Conservation (phyloP, 2,113 vertebrate species). For the Proteles cristata region DNA sequence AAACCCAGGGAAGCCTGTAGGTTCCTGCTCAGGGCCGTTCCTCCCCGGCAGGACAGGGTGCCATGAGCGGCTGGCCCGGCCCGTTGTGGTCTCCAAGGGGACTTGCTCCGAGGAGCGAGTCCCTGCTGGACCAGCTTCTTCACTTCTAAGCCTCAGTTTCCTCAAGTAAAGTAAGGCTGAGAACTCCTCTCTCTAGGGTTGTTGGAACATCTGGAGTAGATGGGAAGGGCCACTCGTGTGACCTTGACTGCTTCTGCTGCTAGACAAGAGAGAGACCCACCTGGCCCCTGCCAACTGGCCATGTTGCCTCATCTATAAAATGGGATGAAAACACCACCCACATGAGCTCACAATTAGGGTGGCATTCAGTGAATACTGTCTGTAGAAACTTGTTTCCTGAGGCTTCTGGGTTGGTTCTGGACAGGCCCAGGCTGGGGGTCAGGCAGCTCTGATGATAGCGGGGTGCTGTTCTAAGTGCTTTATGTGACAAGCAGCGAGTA, state of each 20-base stretch:
- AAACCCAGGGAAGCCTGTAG: neutral
- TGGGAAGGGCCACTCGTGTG: neutral
- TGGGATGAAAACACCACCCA: neutral
- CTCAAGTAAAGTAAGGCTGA: neutral
- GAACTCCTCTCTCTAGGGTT: neutral
- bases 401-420: neutral
- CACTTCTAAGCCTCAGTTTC: neutral
- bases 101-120: neutral
- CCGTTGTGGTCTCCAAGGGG: neutral
- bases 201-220: accelerated
- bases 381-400: neutral
- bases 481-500: neutral
- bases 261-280: neutral
- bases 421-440: neutral
- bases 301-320: neutral
- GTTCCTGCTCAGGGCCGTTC: neutral
- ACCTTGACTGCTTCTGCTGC: neutral
- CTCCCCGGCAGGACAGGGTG: neutral
- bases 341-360: neutral
- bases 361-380: neutral
- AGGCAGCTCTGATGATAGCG: neutral
- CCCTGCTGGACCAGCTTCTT: neutral
- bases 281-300: neutral
- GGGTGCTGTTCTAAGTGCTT: neutral
- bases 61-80: neutral